Conservation (phyloP, 2,797 vertebrate species). For the Peromyscus eremicus region DNA sequence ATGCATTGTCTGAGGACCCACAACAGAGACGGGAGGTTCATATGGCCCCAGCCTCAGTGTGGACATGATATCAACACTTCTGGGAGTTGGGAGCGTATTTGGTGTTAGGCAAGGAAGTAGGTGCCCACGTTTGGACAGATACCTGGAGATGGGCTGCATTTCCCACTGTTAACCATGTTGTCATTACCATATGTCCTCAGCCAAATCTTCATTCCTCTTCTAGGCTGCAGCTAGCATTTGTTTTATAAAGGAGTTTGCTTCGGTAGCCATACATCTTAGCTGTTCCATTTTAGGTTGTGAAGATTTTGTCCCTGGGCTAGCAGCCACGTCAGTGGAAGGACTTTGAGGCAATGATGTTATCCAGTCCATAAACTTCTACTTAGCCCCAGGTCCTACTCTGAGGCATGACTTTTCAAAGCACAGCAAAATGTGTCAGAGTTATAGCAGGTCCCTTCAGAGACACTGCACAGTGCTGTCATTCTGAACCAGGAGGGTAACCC, state of each 20-base stretch:
- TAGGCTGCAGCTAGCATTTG: conserved; percentile 26
- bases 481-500: neutral
- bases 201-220: conserved; percentile 42
- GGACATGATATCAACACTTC: conserved; percentile 15
- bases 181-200: neutral
- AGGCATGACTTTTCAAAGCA: conserved; percentile 38
- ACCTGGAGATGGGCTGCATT: conserved; percentile 1
- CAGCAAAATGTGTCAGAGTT: neutral
- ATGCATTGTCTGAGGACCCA: conserved; percentile 20
- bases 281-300: conserved; percentile 2
- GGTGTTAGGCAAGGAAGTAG: conserved; percentile 3
- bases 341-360: conserved; percentile 33
- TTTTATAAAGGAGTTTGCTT: conserved; percentile 41
- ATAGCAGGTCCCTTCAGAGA: conserved; percentile 2
- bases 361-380: neutral
- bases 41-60: neutral
- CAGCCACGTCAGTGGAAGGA: conserved; percentile 16
- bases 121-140: neutral
- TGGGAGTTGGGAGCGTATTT: neutral
- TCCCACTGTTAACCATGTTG: neutral
- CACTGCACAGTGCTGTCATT: conserved; percentile 1
- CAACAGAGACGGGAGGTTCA: conserved; percentile 39
- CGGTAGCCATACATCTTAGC: conserved; percentile 10
- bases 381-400: conserved; percentile 3
- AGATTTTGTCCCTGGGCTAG: neutral